phyloP scores from a whole-genome alignment of 37 sponge, comb jelly and placozoan genomes.

The Dysidea cf. avara region DNA sequence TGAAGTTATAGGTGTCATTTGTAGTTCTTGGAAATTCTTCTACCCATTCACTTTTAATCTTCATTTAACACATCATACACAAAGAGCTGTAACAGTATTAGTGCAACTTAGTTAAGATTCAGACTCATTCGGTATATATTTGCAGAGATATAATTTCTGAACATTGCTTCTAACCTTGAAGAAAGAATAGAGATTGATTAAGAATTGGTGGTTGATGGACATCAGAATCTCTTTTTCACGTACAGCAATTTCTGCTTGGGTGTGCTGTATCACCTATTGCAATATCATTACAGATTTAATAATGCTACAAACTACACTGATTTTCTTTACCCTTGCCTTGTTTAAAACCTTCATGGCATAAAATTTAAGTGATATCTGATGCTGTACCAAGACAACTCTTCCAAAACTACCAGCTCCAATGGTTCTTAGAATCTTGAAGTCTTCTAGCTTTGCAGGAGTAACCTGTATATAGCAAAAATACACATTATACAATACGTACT shows the following conservation, averaged over 20 bases:
- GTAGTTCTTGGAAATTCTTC: too few species aligned
- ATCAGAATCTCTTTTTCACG: slow-evolving; percentile 95
- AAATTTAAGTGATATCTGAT: slow-evolving; percentile 68
- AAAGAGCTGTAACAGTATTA: too few species aligned
- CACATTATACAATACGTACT: too few species aligned
- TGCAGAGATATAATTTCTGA: too few species aligned
- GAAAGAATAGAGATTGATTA: slow-evolving; percentile 81
- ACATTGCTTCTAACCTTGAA: slow-evolving; percentile 99
- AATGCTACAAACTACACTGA: too few species aligned
- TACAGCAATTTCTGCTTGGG: slow-evolving; percentile 98
- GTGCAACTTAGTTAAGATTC: too few species aligned
- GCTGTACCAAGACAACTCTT: slow-evolving; percentile 90
- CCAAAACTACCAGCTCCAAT: slow-evolving; percentile 99
- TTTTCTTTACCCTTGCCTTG: slow-evolving; percentile 95
- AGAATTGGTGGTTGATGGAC: slow-evolving; percentile 91
- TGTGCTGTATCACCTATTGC: slow-evolving; percentile 88
- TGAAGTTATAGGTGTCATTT: too few species aligned
- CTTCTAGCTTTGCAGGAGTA: slow-evolving; percentile 74
- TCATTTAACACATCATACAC: too few species aligned
- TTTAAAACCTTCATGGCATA: slow-evolving; percentile 98
- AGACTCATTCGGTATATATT: too few species aligned
- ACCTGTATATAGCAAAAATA: too few species aligned
- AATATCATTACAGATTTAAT: slow-evolving; percentile 4
- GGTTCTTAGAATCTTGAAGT: slow-evolving; percentile 94
- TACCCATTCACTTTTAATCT: too few species aligned